These are phyloP conservation scores for Columba guinea DNA, from an alignment of 2,797 vertebrate species.

Conservation along the genomic window DNA sequence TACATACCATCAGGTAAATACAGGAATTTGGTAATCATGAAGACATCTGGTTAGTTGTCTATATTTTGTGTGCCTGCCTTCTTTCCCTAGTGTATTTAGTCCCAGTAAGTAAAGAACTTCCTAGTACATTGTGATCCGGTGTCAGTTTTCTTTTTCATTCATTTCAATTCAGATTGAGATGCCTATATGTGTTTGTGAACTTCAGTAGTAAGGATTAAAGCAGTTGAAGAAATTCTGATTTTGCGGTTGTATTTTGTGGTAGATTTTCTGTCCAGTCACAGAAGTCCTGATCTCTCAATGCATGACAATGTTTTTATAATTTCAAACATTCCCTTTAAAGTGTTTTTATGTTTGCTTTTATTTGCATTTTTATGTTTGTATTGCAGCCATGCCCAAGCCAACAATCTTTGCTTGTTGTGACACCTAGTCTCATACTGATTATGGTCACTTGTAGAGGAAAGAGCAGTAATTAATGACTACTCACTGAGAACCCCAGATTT, in stretches of 20 bases:
- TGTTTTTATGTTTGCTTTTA: neutral
- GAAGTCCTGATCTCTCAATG: conserved; percentile 25
- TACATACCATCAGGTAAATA: conserved; percentile 99
- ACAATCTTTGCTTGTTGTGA: neutral
- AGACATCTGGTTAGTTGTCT: conserved; percentile 58
- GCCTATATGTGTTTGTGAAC: neutral
- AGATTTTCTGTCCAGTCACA: conserved; percentile 50
- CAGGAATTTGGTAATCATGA: conserved; percentile 64
- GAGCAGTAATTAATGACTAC: neutral
- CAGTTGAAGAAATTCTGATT: neutral
- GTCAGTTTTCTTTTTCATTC: neutral
- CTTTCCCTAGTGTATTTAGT: neutral
- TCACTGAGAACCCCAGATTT: neutral
- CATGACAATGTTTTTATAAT: conserved; percentile 14
- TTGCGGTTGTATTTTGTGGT: neutral
- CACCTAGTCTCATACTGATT: neutral
- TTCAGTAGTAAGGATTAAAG: neutral
- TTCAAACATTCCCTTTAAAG: neutral
- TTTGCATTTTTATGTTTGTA: neutral
- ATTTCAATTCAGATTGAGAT: neutral
- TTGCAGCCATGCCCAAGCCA: neutral
- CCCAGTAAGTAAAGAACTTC: neutral
- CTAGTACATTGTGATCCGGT: neutral
- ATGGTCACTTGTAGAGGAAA: neutral
- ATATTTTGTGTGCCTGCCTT: conserved; percentile 26